Percentiles rank a stretch among this genome's conserved stretches.
phyloP scores from a whole-genome alignment of 2,113 vertebrate species.

The Cynopterus brachyotis region DNA sequence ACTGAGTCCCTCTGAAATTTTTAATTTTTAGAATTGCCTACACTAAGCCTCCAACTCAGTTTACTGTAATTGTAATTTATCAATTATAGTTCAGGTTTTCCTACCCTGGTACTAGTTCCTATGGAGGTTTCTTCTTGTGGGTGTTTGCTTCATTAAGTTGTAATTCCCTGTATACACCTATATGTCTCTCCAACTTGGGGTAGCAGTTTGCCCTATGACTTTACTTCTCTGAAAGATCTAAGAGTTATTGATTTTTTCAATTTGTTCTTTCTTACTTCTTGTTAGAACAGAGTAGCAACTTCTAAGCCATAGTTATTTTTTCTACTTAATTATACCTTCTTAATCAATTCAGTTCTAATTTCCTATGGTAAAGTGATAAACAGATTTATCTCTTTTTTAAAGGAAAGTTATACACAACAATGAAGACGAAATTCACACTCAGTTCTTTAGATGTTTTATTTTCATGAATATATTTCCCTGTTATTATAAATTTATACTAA shows the following conservation, averaged over 20 bases:
- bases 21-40: not conserved
- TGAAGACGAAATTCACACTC: constrained; percentile 36
- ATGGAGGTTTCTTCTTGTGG: not conserved
- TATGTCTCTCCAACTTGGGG: not conserved
- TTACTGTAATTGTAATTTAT: not conserved
- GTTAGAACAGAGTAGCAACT: not conserved
- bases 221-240: not conserved
- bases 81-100: not conserved
- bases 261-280: constrained; percentile 28
- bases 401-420: not conserved
- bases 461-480: constrained; percentile 33
- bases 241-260: not conserved
- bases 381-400: constrained; percentile 33
- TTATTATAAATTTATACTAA: constrained; percentile 37
- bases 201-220: not conserved
- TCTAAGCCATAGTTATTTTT: constrained; percentile 10
- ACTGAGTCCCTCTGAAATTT: not conserved
- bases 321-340: constrained; percentile 15
- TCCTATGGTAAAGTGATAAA: constrained; percentile 1
- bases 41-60: not conserved
- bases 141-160: not conserved
- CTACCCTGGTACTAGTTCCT: not conserved
- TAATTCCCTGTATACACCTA: not conserved
- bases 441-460: constrained; percentile 36
- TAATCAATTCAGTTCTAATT: not conserved